Evolutionary conservation across 2,113 vertebrate species (phyloP).

Genomic region (Etheostoma cragini): DNA sequence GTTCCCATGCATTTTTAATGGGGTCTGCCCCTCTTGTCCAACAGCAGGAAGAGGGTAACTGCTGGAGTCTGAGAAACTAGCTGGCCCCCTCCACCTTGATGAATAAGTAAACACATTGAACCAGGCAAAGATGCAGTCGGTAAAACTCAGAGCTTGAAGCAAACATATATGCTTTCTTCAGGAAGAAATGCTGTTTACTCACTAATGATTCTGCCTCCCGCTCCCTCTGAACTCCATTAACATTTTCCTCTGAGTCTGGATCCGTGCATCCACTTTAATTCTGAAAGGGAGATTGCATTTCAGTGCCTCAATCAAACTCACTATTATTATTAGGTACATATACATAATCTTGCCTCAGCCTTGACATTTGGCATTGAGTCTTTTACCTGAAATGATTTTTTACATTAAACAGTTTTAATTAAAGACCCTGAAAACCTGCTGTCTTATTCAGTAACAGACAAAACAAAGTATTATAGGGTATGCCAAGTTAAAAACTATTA

Average conservation of each 20-base stretch:
- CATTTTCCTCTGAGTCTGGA: constrained; percentile 59
- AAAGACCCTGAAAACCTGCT: not conserved
- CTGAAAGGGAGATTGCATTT: constrained; percentile 50
- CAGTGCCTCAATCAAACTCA: constrained; percentile 35
- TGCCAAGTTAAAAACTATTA: no score
- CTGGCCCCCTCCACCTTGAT: constrained; percentile 64
- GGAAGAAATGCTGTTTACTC: constrained; percentile 70
- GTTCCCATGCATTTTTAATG: constrained; percentile 80
- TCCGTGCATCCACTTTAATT: constrained; percentile 50
- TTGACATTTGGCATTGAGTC: not conserved
- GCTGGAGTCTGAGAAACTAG: constrained; percentile 54
- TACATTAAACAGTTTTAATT: not conserved
- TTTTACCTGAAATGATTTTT: not conserved
- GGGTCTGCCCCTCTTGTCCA: constrained; percentile 55
- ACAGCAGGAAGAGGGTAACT: constrained; percentile 64
- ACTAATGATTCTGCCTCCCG: constrained; percentile 46
- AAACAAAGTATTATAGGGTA: no score
- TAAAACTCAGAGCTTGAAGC: constrained; percentile 62
- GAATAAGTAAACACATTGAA: constrained; percentile 81
- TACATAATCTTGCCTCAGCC: not conserved
- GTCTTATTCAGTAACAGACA: not conserved
- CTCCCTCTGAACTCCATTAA: constrained; percentile 66
- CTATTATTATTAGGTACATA: constrained; percentile 8
- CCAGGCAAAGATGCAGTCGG: constrained; percentile 60
- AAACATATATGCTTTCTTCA: constrained; percentile 71